phyloP scores from a whole-genome alignment of 2,113 vertebrate genomes.

The Phalacrocorax brasilianus region DNA sequence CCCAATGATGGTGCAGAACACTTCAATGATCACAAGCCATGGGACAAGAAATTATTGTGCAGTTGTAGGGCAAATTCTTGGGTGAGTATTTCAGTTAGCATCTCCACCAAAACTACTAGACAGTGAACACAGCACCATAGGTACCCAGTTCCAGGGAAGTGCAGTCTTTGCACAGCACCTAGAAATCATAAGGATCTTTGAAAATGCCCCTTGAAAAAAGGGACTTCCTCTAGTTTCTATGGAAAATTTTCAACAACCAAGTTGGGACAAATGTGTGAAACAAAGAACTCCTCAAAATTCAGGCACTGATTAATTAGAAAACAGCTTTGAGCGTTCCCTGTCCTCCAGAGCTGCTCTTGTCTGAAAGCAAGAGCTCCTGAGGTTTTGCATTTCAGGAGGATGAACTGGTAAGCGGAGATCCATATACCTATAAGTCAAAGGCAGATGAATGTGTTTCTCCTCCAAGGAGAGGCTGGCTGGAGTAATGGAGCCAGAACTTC shows the following conservation, averaged over 20 bases:
- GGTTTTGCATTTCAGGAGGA: background rate
- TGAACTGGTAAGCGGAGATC: background rate
- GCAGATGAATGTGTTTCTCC: background rate
- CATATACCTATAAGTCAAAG: background rate
- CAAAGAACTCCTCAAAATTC: background rate
- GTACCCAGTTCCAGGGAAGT: background rate
- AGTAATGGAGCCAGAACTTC: background rate
- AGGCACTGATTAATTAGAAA: background rate
- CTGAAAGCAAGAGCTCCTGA: background rate
- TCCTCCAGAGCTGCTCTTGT: background rate
- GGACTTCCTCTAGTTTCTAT: background rate
- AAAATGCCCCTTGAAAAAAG: background rate
- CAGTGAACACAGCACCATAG: background rate
- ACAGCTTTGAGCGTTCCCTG: background rate
- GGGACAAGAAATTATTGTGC: background rate
- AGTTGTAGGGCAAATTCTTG: background rate
- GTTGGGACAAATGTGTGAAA: background rate
- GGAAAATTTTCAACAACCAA: background rate
- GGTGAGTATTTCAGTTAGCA: background rate
- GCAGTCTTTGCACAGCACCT: background rate
- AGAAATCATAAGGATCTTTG: background rate
- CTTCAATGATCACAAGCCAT: background rate
- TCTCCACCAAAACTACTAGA: background rate
- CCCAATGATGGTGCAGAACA: background rate
- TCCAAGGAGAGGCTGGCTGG: background rate